A percentile compares a stretch with the other conserved stretches of the same genome.
Conservation (phyloP, 2,797 vertebrate species). For the Acrossocheilus fasciatus region DNA sequence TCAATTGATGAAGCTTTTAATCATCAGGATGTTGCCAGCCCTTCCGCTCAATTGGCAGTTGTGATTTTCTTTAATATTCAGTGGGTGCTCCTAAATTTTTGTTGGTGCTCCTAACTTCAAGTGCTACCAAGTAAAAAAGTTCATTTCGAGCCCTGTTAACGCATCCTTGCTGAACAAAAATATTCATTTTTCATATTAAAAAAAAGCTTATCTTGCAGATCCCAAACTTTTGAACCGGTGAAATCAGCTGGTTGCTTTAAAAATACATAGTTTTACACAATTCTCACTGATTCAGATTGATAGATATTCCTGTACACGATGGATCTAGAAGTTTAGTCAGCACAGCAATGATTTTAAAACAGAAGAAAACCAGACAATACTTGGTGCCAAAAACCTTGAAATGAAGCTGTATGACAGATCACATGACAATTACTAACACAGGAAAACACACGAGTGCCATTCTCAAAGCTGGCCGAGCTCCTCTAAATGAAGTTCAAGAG, state of each 20-base stretch:
- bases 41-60: too few relatives aligned
- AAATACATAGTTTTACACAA: not conserved
- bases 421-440: conserved; percentile 22
- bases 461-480: conserved; percentile 44
- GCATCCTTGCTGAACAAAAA: not conserved
- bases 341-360: not conserved
- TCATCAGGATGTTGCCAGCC: too few relatives aligned
- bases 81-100: too few relatives aligned
- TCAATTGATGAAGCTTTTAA: too few relatives aligned
- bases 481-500: conserved; percentile 36
- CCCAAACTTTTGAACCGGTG: not conserved
- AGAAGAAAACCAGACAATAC: not conserved
- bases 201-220: not conserved
- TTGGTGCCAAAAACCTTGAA: not conserved
- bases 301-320: not conserved
- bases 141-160: not conserved
- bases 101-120: too few relatives aligned
- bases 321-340: not conserved
- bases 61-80: too few relatives aligned
- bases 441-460: conserved; percentile 26
- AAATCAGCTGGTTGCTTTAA: not conserved
- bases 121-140: too few relatives aligned
- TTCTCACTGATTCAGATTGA: not conserved
- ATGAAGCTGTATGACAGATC: not conserved
- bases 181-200: not conserved